phyloP scores from a whole-genome alignment of 2,113 vertebrate species.

The Caloenas nicobarica region DNA sequence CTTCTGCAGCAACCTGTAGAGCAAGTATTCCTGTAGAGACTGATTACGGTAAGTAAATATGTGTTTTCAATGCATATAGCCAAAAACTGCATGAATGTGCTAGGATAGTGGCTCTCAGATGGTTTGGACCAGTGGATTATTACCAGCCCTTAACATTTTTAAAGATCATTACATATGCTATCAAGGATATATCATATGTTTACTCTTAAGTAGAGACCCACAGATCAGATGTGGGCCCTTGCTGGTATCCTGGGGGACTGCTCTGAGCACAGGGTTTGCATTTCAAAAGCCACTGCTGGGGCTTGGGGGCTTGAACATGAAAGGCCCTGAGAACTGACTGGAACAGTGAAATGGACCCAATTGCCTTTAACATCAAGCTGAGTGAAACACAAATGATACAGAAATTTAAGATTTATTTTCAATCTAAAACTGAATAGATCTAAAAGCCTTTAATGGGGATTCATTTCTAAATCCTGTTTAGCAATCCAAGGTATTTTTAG shows the following conservation, averaged over 20 bases:
- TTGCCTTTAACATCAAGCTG: background rate
- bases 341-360: background rate
- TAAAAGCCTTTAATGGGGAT: background rate
- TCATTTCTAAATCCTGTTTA: background rate
- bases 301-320: rapidly evolving
- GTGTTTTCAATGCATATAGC: background rate
- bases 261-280: background rate
- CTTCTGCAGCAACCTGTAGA: background rate
- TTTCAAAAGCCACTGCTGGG: background rate
- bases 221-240: background rate
- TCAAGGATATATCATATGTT: background rate
- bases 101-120: background rate
- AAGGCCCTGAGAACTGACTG: background rate
- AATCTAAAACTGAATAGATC: background rate
- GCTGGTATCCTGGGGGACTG: background rate
- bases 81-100: background rate
- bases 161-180: background rate
- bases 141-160: background rate
- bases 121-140: background rate
- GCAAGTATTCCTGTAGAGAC: background rate
- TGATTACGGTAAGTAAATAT: background rate
- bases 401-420: background rate
- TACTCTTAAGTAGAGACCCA: background rate
- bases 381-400: background rate
- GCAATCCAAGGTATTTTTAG: background rate